Evolutionary conservation across 2,797 vertebrate species (phyloP), one percentile per base, ranked within the genome.

Genomic region (Gymnopithys bicolor): DNA sequence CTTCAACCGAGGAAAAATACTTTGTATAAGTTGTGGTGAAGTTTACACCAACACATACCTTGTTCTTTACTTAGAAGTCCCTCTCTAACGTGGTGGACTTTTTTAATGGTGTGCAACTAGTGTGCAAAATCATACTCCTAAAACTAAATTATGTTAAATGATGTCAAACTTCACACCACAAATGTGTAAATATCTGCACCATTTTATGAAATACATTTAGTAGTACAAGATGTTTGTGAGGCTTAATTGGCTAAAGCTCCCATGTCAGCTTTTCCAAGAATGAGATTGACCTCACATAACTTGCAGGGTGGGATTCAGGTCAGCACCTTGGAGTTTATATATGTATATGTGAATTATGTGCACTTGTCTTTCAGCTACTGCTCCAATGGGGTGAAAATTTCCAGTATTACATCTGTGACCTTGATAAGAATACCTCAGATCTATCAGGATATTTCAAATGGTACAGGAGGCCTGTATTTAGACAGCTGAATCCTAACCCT

Each of bases 391-490:
- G 46, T 39, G 22, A 1, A 46, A 53, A 71, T 64, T 66, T 83
- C 7, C 14, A 24, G 5, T 63, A 23, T 56, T 45, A 24, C 7
- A 41, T 30, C 37, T 3, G 0, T 71, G 46, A 48, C 0, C 0
- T 7, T 11, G 9, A 3, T 32, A 17, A 92, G 10, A 30, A 64
- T 49, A 30, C 37, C 21, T 56, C 66, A 45, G 10, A 13, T 52
- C 19, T 30, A 59, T 52, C 21, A 37, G 5, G 11, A 18, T 49
- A 64, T 58, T 11, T 52, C 37, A 78, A 59, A 62, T 8, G 13
- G 13, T 55, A 64, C 7, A 73, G 51, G 16, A 66, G 62, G 23
- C 1, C 5, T 7, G 2, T 32, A 35, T 28, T 43, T 6, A 73
- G 25, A 52, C 51, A 45, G 12, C 7, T 67, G 45, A 79, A 70